A percentile compares a stretch with the other conserved stretches of the same genome.
Evolutionary conservation across 64 coral and sea anemone genomes (phyloP).

Genomic region (Cladopsammia gracilis): DNA sequence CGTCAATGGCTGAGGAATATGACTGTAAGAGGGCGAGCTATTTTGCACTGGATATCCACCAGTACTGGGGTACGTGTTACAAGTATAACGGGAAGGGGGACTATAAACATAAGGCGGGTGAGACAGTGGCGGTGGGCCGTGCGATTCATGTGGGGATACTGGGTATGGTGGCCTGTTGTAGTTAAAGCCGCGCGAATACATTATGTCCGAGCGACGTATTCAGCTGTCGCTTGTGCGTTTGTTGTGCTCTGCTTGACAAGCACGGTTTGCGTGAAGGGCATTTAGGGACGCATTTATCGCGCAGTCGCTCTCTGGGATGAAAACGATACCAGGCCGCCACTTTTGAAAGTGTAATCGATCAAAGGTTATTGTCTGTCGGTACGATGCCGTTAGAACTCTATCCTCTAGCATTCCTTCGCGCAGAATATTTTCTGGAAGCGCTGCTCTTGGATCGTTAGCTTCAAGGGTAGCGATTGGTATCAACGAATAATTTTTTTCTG

Average conservation of each 20-base stretch:
- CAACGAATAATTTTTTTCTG: constrained; percentile 9
- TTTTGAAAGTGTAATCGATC: constrained; percentile 80
- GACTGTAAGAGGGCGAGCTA: constrained; percentile 33
- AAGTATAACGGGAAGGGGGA: constrained; percentile 57
- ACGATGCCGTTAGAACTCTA: constrained; percentile 8
- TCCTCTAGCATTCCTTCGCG: constrained; percentile 4
- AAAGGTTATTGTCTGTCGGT: constrained; percentile 71
- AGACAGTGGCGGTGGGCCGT: constrained; percentile 64
- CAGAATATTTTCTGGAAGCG: not conserved
- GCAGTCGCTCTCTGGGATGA: constrained; percentile 43
- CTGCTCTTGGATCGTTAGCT: not conserved
- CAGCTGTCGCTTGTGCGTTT: not conserved
- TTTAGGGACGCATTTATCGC: constrained; percentile 39
- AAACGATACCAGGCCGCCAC: constrained; percentile 61
- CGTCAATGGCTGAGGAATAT: constrained; percentile 16
- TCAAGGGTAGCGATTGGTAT: constrained; percentile 1
- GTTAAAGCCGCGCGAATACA: constrained; percentile 66
- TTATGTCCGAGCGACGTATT: constrained; percentile 3
- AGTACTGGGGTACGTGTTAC: constrained; percentile 43
- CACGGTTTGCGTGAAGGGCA: not conserved
- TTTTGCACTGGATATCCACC: constrained; percentile 29
- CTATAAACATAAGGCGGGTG: constrained; percentile 73
- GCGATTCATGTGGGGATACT: constrained; percentile 47
- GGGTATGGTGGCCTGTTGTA: constrained; percentile 53
- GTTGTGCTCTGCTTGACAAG: not conserved